phyloP scores from a whole-genome alignment of 2,888 invertebrate genomes.

The Allolobophora icterica region DNA sequence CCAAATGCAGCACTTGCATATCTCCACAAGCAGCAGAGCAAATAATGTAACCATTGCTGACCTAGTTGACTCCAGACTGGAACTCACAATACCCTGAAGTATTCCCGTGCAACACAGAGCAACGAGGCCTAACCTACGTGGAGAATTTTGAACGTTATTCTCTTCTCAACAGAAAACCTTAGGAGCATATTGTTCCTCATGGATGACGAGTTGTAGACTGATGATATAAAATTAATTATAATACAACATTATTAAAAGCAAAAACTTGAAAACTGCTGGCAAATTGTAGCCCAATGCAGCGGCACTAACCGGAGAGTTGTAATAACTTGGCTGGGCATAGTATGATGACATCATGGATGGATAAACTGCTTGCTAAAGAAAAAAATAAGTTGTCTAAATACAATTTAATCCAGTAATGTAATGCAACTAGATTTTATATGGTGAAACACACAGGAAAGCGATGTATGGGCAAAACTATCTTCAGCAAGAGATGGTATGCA shows the following conservation, averaged over 20 bases:
- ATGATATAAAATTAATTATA: background rate
- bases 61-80: too few relatives aligned
- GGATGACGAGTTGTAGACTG: too few relatives aligned
- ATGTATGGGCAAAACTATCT: background rate
- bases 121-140: too few relatives aligned
- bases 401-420: background rate
- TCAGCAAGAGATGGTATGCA: background rate
- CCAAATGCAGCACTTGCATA: too few relatives aligned
- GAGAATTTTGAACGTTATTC: too few relatives aligned
- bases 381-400: background rate
- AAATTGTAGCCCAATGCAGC: background rate
- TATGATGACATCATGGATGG: constrained; percentile 25
- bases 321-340: constrained; percentile 19
- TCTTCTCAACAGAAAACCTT: too few relatives aligned
- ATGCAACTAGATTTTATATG: background rate
- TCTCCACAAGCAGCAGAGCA: too few relatives aligned
- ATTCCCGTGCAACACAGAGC: too few relatives aligned
- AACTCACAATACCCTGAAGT: too few relatives aligned
- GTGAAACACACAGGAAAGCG: background rate
- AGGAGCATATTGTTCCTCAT: too few relatives aligned
- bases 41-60: too few relatives aligned
- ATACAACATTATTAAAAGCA: background rate
- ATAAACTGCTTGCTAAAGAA: background rate
- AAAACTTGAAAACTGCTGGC: background rate
- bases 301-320: constrained; percentile 18